Evolutionary conservation across 2,888 invertebrate genomes (phyloP).

Genomic region (Drosophila infuscata): DNA sequence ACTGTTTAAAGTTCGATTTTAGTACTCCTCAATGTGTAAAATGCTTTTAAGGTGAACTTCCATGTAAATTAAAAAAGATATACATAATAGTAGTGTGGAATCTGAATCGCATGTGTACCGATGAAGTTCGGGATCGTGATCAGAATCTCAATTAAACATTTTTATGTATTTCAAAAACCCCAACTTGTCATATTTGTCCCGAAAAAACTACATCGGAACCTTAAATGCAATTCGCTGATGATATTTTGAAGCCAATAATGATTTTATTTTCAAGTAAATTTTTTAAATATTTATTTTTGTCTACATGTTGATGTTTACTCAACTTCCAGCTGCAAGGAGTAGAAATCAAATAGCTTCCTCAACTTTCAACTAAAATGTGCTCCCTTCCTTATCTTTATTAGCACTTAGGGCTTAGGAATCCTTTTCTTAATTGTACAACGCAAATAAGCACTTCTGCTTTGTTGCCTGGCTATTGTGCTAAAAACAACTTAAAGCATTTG

Average conservation of each 20-base stretch:
- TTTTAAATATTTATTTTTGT: background rate
- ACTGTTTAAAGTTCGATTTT: background rate
- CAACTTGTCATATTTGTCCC: background rate
- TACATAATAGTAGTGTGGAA: background rate
- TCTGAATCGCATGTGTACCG: too few relatives aligned
- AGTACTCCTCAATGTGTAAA: background rate
- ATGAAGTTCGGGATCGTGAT: background rate
- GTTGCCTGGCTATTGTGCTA: constrained; percentile 51
- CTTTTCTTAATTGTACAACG: constrained; percentile 48
- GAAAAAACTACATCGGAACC: background rate
- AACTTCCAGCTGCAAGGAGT: background rate
- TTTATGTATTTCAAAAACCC: background rate
- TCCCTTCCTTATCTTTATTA: constrained; percentile 37
- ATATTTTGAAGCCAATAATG: background rate
- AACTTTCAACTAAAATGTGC: constrained; percentile 11
- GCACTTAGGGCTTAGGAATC: constrained; percentile 45
- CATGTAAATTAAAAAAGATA: background rate
- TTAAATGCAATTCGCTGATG: background rate
- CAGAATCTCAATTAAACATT: background rate
- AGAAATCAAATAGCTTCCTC: constrained; percentile 31
- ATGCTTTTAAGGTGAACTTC: background rate
- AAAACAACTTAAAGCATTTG: constrained; percentile 56
- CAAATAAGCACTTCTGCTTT: constrained; percentile 49
- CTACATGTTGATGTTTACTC: background rate
- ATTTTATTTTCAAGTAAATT: background rate